A percentile compares a stretch with the other conserved stretches of the same genome.
These are phyloP conservation scores for Sparus aurata DNA, from an alignment of 2,797 vertebrate genomes.

Conservation along the genomic window DNA sequence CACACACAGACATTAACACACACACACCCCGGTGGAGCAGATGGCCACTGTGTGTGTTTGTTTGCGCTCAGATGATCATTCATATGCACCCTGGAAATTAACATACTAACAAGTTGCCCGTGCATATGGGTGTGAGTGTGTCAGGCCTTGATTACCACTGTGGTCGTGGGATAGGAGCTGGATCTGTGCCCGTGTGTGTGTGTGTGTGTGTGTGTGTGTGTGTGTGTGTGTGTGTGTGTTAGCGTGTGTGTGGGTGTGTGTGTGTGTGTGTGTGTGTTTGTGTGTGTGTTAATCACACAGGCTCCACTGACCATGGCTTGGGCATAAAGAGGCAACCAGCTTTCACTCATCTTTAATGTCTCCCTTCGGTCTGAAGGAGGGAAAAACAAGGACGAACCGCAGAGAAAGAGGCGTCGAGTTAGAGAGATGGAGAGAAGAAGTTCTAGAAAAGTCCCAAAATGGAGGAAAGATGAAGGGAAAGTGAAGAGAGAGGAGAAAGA, in stretches of 20 bases:
- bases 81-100: slow-evolving; percentile 75
- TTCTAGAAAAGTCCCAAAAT: slow-evolving; percentile 31
- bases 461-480: neutral
- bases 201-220: slow-evolving; percentile 29
- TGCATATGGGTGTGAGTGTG: slow-evolving; percentile 69
- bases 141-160: slow-evolving; percentile 62
- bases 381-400: slow-evolving; percentile 18
- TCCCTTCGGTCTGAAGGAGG: slow-evolving; percentile 53
- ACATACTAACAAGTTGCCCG: slow-evolving; percentile 78
- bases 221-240: slow-evolving; percentile 37
- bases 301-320: slow-evolving; percentile 63
- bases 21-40: slow-evolving; percentile 76
- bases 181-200: slow-evolving; percentile 17
- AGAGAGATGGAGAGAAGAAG: slow-evolving; percentile 41
- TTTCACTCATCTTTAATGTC: slow-evolving; percentile 79
- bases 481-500: slow-evolving; percentile 6
- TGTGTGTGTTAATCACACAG: slow-evolving; percentile 49
- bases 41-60: slow-evolving; percentile 81
- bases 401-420: neutral
- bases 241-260: slow-evolving; percentile 9
- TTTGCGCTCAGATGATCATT: slow-evolving; percentile 80
- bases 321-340: slow-evolving; percentile 58
- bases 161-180: slow-evolving; percentile 57
- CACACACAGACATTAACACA: slow-evolving; percentile 65
- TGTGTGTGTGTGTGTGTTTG: slow-evolving; percentile 11